phyloP scores from a whole-genome alignment of 2,113 vertebrate genomes.

The Apistogramma diplotaenia region DNA sequence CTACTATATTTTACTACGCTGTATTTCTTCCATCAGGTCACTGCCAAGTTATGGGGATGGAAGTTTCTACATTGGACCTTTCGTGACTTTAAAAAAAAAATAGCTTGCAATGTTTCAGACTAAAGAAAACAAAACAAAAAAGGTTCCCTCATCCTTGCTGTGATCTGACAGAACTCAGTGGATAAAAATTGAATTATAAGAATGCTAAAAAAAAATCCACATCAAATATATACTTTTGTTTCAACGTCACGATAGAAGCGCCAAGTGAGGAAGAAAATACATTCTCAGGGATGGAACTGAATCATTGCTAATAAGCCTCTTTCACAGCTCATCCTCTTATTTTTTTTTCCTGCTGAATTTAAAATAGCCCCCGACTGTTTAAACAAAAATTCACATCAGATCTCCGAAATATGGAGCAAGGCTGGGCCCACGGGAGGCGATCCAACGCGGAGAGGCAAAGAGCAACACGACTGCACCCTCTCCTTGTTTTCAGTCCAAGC shows the following conservation, averaged over 20 bases:
- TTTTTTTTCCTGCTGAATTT: background rate
- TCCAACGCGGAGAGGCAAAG: background rate
- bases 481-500: background rate
- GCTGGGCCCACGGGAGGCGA: background rate
- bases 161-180: background rate
- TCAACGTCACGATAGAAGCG: background rate
- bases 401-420: constrained; percentile 1
- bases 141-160: background rate
- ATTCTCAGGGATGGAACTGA: background rate
- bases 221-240: background rate
- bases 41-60: background rate
- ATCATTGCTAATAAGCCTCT: constrained; percentile 8
- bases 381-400: background rate
- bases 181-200: background rate
- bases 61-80: background rate
- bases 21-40: constrained; percentile 28
- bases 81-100: background rate
- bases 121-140: background rate
- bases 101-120: background rate
- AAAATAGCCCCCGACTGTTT: constrained; percentile 1
- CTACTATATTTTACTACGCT: constrained; percentile 17
- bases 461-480: background rate
- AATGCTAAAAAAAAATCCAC: constrained; percentile 5
- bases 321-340: background rate
- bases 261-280: background rate